Evolutionary conservation across 2,113 vertebrate species (phyloP).

Genomic region (crab-eating macaque (Macaca fascicularis)): T2T-MFA8v1.1 NC_088380.1:131397501-131398000

Average conservation of each 20-base stretch:
- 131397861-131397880: background rate
- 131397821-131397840: background rate
- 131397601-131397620: too few species aligned
- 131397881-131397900: background rate
- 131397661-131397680: too few species aligned
- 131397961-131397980: background rate
- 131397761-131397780: too few species aligned
- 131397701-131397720: too few species aligned
- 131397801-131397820: fast-evolving
- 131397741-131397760: too few species aligned
- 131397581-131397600: too few species aligned
- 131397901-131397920: constrained; percentile 35
- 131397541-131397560: background rate
- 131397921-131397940: constrained; percentile 24
- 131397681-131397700: too few species aligned
- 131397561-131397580: background rate
- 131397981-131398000: background rate
- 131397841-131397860: background rate
- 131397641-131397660: too few species aligned
- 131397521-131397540: background rate
- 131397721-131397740: too few species aligned
- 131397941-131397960: constrained; percentile 1
- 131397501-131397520: background rate
- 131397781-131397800: too few species aligned
- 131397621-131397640: too few species aligned